A percentile compares a stretch with the other conserved stretches of the same genome.
Conservation (phyloP, 2,888 invertebrate species). For the Lysandra bellargus region DNA sequence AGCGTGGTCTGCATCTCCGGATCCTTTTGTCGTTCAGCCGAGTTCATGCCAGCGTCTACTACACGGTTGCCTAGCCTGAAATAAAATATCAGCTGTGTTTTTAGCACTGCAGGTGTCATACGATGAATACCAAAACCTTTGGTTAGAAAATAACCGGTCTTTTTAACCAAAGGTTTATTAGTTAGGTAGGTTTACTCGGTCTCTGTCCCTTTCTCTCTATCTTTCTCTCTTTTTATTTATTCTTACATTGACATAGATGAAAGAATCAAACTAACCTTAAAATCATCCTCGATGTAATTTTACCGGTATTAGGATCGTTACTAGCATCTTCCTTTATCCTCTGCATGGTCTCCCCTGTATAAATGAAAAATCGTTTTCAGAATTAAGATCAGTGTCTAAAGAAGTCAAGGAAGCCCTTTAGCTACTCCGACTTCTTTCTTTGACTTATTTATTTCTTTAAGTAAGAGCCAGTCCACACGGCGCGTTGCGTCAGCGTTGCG, state of each 20-base stretch:
- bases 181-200: not conserved
- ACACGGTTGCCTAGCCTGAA: conserved; percentile 93
- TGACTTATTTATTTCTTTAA: no score
- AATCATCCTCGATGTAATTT: conserved; percentile 55
- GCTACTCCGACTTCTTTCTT: no score
- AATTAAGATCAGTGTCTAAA: no score
- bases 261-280: conserved; percentile 49
- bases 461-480: no score
- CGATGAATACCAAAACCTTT: no score
- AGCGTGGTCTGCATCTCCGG: conserved; percentile 92
- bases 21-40: conserved; percentile 82
- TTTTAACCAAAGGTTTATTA: no score
- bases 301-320: conserved; percentile 55
- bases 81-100: not conserved
- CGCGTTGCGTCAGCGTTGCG: no score
- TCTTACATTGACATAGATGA: not conserved
- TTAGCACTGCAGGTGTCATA: no score
- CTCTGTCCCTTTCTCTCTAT: not conserved
- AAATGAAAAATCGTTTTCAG: conserved; percentile 2
- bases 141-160: no score
- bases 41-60: conserved; percentile 93
- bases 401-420: no score
- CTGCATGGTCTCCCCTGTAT: conserved; percentile 66
- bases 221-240: not conserved
- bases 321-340: conserved; percentile 60